Conservation (phyloP, 2,797 vertebrate genomes). For the Hephaestus fuliginosus region DNA sequence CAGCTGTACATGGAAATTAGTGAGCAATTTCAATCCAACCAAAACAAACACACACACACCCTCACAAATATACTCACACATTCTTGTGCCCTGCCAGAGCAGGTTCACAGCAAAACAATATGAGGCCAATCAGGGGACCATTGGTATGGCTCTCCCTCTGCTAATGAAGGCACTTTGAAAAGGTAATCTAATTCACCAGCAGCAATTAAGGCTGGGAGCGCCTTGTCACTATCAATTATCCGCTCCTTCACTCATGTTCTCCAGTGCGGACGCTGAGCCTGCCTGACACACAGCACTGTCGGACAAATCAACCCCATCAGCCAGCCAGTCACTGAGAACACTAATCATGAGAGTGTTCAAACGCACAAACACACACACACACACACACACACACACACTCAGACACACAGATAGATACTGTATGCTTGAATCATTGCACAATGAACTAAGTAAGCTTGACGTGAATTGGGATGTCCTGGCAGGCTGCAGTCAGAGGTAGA, state of each 20-base stretch:
- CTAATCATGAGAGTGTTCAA: constrained; percentile 78
- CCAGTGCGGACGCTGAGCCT: constrained; percentile 74
- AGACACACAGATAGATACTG: constrained; percentile 43
- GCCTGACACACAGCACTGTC: constrained; percentile 80
- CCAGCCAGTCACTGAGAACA: constrained; percentile 78
- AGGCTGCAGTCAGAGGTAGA: constrained; percentile 23
- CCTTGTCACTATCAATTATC: constrained; percentile 88
- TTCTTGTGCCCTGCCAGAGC: constrained; percentile 63
- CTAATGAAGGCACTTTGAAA: constrained; percentile 88
- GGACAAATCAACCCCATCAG: constrained; percentile 83
- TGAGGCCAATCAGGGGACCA: constrained; percentile 84
- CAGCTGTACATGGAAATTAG: constrained; percentile 65
- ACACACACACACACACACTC: constrained; percentile 37
- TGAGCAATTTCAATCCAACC: constrained; percentile 60
- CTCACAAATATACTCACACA: constrained; percentile 28
- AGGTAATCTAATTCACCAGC: constrained; percentile 88
- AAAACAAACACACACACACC: constrained; percentile 59
- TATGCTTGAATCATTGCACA: constrained; percentile 48
- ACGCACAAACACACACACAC: constrained; percentile 59
- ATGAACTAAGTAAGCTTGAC: constrained; percentile 54
- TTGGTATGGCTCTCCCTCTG: constrained; percentile 83
- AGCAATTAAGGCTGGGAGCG: constrained; percentile 87
- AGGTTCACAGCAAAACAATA: constrained; percentile 85
- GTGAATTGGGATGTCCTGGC: constrained; percentile 37
- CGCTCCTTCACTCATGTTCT: constrained; percentile 85